phyloP scores from a whole-genome alignment of 2,113 vertebrate species.

The Pseudonaja textilis region DNA sequence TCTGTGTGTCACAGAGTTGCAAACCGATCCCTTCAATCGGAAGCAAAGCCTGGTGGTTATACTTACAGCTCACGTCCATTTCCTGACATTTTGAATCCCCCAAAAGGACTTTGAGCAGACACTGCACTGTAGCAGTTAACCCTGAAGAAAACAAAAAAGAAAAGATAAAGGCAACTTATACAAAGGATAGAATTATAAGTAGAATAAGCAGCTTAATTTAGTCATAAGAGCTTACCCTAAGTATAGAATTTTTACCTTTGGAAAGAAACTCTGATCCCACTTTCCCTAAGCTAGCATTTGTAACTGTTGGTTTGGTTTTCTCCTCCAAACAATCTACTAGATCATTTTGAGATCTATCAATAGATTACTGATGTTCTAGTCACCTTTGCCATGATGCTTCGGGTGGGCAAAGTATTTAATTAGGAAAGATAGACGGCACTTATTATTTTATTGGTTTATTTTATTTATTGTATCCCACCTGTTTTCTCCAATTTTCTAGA shows the following conservation, averaged over 20 bases:
- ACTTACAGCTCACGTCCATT: constrained; percentile 90
- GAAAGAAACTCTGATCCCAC: not conserved
- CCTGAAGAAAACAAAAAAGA: constrained; percentile 65
- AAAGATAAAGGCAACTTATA: not conserved
- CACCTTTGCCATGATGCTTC: not conserved
- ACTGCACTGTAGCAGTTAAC: constrained; percentile 84
- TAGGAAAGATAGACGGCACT: not conserved
- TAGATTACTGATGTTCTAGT: not conserved
- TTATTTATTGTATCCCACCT: not conserved
- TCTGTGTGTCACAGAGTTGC: not conserved
- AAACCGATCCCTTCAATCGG: not conserved
- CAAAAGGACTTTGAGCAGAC: constrained; percentile 80
- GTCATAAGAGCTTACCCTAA: not conserved
- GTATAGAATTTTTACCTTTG: not conserved
- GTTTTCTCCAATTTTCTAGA: not conserved
- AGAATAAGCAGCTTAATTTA: not conserved
- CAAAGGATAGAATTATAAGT: not conserved
- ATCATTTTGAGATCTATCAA: not conserved
- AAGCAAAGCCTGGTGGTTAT: not conserved
- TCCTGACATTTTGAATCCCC: constrained; percentile 93
- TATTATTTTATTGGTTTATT: not conserved
- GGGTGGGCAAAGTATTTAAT: not conserved
- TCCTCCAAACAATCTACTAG: not conserved
- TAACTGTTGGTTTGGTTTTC: not conserved
- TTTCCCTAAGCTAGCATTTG: not conserved